These are phyloP conservation scores for Griposia aprilina DNA, from an alignment of 2,888 invertebrate genomes.

Conservation along the genomic window DNA sequence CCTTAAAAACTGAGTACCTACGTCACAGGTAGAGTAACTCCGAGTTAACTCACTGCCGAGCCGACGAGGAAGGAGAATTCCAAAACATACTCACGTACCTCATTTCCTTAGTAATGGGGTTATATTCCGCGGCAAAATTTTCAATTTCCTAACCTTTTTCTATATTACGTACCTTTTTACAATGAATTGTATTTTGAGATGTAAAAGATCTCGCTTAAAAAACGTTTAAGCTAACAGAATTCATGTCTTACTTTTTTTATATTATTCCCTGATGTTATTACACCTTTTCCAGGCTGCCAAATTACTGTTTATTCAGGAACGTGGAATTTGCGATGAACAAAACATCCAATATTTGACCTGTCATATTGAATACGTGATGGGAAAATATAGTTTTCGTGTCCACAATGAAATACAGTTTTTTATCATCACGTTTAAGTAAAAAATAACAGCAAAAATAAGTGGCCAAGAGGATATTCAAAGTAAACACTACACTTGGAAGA, in stretches of 20 bases:
- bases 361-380: slow-evolving; percentile 31
- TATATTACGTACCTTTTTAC: slow-evolving; percentile 82
- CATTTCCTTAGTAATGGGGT: slow-evolving; percentile 89
- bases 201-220: slow-evolving; percentile 67
- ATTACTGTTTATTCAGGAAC: slow-evolving; percentile 26
- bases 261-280: slow-evolving; percentile 19
- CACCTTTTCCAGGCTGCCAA: slow-evolving; percentile 12
- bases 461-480: background rate
- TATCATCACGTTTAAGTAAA: background rate
- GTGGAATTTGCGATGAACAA: slow-evolving; percentile 26
- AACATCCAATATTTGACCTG: slow-evolving; percentile 45
- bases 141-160: slow-evolving; percentile 89
- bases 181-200: slow-evolving; percentile 75
- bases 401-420: slow-evolving; percentile 11
- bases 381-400: slow-evolving; percentile 20
- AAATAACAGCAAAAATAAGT: background rate
- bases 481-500: background rate
- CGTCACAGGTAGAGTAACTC: slow-evolving; percentile 59
- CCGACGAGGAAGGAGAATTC: slow-evolving; percentile 75
- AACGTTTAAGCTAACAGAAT: slow-evolving; percentile 61
- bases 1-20: slow-evolving; percentile 53
- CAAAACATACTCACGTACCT: slow-evolving; percentile 88
- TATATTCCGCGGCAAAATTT: slow-evolving; percentile 89
- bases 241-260: slow-evolving; percentile 41
- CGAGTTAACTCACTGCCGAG: slow-evolving; percentile 48